A percentile compares a stretch with the other conserved stretches of the same genome.
These are phyloP conservation scores for Alviniconcha marisindica DNA, from an alignment of 1,140 invertebrate species.

Conservation along the genomic window DNA sequence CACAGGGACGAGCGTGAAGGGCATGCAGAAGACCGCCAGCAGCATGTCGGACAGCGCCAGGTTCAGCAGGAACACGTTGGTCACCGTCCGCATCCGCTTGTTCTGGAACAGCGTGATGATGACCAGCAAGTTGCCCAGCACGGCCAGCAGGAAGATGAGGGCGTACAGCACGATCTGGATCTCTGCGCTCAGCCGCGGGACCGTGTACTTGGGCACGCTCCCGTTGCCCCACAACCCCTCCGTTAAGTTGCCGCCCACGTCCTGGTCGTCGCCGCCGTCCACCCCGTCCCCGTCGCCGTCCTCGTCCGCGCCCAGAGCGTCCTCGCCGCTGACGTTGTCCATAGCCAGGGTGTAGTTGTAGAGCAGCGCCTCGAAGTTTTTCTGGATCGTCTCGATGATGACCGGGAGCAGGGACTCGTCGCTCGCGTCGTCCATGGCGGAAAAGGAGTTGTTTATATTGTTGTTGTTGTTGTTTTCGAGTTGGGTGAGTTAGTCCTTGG, in stretches of 20 bases:
- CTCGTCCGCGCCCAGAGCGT: not conserved
- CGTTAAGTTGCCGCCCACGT: not conserved
- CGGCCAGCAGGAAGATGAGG: conserved; percentile 86
- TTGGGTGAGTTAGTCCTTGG: too few relatives aligned
- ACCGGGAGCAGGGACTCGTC: not conserved
- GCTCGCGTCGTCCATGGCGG: not conserved
- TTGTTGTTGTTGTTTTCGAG: too few relatives aligned
- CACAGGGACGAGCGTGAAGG: conserved; percentile 90
- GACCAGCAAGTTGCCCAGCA: conserved; percentile 88
- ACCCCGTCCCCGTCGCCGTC: not conserved
- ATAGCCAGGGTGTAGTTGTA: conserved; percentile 7
- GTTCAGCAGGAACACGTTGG: conserved; percentile 92
- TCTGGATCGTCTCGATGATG: conserved; percentile 17
- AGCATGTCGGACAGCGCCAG: conserved; percentile 84
- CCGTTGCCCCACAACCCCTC: not conserved
- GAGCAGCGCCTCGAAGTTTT: not conserved
- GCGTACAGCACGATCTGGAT: conserved; percentile 83
- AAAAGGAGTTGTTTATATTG: not conserved
- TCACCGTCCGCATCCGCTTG: conserved; percentile 90
- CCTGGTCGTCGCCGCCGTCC: not conserved
- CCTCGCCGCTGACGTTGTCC: not conserved
- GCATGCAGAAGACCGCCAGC: conserved; percentile 91
- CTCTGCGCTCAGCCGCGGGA: conserved; percentile 43
- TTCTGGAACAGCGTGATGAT: conserved; percentile 88
- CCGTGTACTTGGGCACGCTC: conserved; percentile 23